A percentile compares a stretch with the other conserved stretches of the same genome.
phyloP scores from a whole-genome alignment of 2,888 invertebrate species.

The Blastobasis adustella region DNA sequence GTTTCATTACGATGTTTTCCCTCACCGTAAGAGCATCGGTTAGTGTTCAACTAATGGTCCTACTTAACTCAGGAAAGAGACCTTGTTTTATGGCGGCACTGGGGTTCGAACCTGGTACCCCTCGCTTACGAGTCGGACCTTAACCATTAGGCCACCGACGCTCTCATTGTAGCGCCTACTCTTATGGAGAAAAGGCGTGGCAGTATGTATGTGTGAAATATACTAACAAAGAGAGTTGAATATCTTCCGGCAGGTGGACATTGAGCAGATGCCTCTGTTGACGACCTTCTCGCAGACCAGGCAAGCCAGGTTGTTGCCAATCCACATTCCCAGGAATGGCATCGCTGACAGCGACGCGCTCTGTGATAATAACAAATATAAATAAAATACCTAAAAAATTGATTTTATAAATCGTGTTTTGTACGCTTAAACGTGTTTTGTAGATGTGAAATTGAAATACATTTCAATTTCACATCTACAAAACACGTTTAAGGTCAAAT shows the following conservation, averaged over 20 bases:
- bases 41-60: too few species aligned
- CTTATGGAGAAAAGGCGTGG: too few species aligned
- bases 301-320: constrained; percentile 78
- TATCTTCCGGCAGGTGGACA: constrained; percentile 51
- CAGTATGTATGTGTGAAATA: too few species aligned
- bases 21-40: too few species aligned
- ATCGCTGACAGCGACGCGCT: constrained; percentile 81
- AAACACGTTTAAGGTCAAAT: neutral
- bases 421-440: neutral
- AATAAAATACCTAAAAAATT: constrained; percentile 2
- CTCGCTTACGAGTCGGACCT: too few species aligned
- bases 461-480: neutral
- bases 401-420: too few species aligned
- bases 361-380: constrained; percentile 29
- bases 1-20: too few species aligned
- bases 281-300: constrained; percentile 70
- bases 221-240: constrained; percentile 69
- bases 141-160: too few species aligned
- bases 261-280: constrained; percentile 37
- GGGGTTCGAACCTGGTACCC: too few species aligned
- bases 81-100: too few species aligned
- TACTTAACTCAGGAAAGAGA: too few species aligned
- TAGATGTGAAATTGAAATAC: neutral
- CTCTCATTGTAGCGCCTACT: too few species aligned
- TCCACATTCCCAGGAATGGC: constrained; percentile 84